A percentile compares a stretch with the other conserved stretches of the same genome.
Conservation (phyloP, 2,888 invertebrate genomes). For the Ochropleura plecta region DNA sequence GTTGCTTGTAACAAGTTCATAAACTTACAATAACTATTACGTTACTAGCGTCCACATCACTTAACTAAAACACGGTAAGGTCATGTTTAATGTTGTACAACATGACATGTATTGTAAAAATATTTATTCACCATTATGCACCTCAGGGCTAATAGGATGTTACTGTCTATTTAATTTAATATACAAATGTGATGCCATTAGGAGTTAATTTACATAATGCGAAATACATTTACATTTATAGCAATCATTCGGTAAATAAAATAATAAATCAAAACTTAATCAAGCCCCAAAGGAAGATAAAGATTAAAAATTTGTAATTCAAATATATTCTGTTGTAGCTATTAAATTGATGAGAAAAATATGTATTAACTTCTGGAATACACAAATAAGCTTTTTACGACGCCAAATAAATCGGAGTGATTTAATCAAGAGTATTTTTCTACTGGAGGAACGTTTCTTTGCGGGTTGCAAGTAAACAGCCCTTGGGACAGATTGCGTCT, state of each 20-base stretch:
- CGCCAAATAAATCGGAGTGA: constrained; percentile 75
- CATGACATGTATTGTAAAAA: constrained; percentile 24
- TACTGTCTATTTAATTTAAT: constrained; percentile 30
- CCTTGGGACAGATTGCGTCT: constrained; percentile 72
- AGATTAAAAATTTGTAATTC: constrained; percentile 51
- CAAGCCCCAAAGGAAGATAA: constrained; percentile 49
- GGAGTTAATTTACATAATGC: constrained; percentile 37
- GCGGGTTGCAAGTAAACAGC: constrained; percentile 76
- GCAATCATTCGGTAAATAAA: constrained; percentile 31
- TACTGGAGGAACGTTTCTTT: constrained; percentile 73
- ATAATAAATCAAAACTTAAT: constrained; percentile 43
- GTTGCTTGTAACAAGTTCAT: constrained; percentile 25
- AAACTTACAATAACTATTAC: constrained; percentile 21
- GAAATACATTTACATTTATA: constrained; percentile 34
- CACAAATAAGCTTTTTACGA: constrained; percentile 65
- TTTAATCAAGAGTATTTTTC: constrained; percentile 82
- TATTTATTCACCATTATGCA: constrained; percentile 7
- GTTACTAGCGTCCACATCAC: constrained; percentile 1
- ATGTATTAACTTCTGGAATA: constrained; percentile 64
- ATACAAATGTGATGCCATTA: constrained; percentile 30
- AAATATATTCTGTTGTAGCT: constrained; percentile 58
- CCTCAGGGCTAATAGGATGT: constrained; percentile 18
- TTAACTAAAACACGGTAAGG: constrained; percentile 15
- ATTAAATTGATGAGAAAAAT: constrained; percentile 61
- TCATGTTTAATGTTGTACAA: constrained; percentile 9